These are phyloP conservation scores for Cotesia chilonis DNA, from an alignment of 1,140 invertebrate species.

Conservation along the genomic window DNA sequence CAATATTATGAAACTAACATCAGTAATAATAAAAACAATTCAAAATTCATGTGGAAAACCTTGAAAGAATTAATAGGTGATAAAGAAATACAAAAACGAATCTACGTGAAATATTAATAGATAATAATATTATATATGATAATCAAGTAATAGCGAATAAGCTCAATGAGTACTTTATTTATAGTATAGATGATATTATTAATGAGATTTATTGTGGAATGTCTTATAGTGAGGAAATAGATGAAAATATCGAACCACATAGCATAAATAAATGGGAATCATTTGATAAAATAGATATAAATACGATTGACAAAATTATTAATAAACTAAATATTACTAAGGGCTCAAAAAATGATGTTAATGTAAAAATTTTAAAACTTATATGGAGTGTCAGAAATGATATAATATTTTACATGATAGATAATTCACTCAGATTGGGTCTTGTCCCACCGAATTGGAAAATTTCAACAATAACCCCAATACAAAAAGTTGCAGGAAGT, in stretches of 20 bases:
- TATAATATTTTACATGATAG: conserved; percentile 27
- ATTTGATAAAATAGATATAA: neutral
- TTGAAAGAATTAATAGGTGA: conserved; percentile 23
- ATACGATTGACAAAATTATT: no score
- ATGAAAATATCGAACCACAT: neutral
- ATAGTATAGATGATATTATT: conserved; percentile 6
- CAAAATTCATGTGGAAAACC: conserved; percentile 30
- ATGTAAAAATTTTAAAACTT: conserved; percentile 17
- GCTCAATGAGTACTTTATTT: conserved; percentile 21
- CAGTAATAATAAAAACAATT: conserved; percentile 19
- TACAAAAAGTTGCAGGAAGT: conserved; percentile 39
- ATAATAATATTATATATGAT: neutral
- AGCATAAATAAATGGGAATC: conserved; percentile 1
- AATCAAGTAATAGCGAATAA: neutral
- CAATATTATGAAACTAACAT: conserved; percentile 30
- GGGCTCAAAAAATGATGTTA: neutral
- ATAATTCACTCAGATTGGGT: conserved; percentile 29
- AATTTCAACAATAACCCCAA: conserved; percentile 39
- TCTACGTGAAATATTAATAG: neutral
- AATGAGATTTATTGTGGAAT: conserved; percentile 1
- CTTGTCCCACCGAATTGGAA: conserved; percentile 35
- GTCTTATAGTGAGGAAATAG: neutral
- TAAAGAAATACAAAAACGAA: conserved; percentile 6
- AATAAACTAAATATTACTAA: conserved; percentile 7
- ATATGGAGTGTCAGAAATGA: neutral